Conservation (phyloP, 92 coral and sea anemone species). For the Porites lobata region DNA sequence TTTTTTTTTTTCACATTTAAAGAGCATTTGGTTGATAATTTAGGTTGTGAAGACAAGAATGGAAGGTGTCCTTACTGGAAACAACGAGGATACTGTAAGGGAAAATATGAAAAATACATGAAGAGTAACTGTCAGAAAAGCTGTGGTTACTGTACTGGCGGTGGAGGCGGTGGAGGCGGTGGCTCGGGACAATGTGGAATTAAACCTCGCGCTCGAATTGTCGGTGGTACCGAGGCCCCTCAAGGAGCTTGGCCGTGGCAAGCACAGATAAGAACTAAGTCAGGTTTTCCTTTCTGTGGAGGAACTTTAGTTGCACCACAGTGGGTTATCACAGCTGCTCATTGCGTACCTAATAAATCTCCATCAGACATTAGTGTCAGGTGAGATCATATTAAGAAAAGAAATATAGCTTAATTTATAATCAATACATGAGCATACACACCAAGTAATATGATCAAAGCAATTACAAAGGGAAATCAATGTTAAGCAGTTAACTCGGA, state of each 20-base stretch:
- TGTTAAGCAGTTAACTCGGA: no score
- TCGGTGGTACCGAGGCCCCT: slow-evolving; percentile 72
- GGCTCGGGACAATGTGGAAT: slow-evolving; percentile 64
- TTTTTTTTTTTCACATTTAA: no score
- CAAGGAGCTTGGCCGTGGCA: slow-evolving; percentile 78
- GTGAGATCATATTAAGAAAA: neutral
- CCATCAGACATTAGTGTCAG: slow-evolving; percentile 34
- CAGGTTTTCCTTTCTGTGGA: slow-evolving; percentile 62
- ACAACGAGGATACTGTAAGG: slow-evolving; percentile 37
- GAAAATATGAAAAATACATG: neutral
- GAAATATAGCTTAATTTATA: no score
- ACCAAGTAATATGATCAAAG: no score
- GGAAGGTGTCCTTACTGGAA: neutral
- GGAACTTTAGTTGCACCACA: slow-evolving; percentile 63
- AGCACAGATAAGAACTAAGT: slow-evolving; percentile 39
- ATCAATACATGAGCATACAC: no score
- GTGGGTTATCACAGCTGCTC: slow-evolving; percentile 75
- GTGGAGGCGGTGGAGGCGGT: slow-evolving; percentile 24
- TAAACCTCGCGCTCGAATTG: slow-evolving; percentile 66
- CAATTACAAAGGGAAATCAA: no score
- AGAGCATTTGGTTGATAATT: no score
- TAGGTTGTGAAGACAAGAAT: slow-evolving; percentile 6
- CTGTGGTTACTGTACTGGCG: slow-evolving; percentile 34
- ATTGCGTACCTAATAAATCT: slow-evolving; percentile 37
- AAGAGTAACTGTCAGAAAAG: slow-evolving; percentile 43